Evolutionary conservation across 2,888 invertebrate species (phyloP).

Genomic region (Ormia ochracea): DNA sequence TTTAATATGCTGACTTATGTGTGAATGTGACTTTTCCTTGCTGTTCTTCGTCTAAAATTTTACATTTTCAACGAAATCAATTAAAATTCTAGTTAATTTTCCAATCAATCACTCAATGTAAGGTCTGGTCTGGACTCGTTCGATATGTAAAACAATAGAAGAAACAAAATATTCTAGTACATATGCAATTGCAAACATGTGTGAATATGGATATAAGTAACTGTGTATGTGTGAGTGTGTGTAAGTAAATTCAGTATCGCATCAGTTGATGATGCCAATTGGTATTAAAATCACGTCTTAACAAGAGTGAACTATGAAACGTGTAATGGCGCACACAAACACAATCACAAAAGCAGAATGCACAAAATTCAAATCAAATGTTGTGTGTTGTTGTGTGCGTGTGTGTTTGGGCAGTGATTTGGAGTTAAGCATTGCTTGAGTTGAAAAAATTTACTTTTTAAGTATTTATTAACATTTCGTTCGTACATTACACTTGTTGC

Average conservation of each 20-base stretch:
- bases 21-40: background rate
- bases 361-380: slow-evolving; percentile 35
- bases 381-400: background rate
- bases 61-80: slow-evolving; percentile 32
- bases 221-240: background rate
- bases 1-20: background rate
- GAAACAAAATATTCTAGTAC: slow-evolving; percentile 35
- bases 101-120: slow-evolving; percentile 43
- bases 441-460: background rate
- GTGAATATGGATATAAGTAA: background rate
- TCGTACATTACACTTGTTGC: background rate
- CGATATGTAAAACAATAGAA: slow-evolving; percentile 20
- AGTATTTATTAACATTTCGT: background rate
- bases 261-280: slow-evolving; percentile 43
- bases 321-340: slow-evolving; percentile 59
- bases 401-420: background rate
- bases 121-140: slow-evolving; percentile 22
- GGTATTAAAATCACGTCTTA: slow-evolving; percentile 59
- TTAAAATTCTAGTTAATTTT: slow-evolving; percentile 48
- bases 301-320: slow-evolving; percentile 62
- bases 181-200: slow-evolving; percentile 14
- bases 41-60: slow-evolving; percentile 22
- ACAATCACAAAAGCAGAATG: background rate
- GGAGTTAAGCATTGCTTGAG: background rate
- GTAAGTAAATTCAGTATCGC: slow-evolving; percentile 28